These are phyloP conservation scores for Odontesthes bonariensis DNA, from an alignment of 2,113 vertebrate species.

Conservation along the genomic window DNA sequence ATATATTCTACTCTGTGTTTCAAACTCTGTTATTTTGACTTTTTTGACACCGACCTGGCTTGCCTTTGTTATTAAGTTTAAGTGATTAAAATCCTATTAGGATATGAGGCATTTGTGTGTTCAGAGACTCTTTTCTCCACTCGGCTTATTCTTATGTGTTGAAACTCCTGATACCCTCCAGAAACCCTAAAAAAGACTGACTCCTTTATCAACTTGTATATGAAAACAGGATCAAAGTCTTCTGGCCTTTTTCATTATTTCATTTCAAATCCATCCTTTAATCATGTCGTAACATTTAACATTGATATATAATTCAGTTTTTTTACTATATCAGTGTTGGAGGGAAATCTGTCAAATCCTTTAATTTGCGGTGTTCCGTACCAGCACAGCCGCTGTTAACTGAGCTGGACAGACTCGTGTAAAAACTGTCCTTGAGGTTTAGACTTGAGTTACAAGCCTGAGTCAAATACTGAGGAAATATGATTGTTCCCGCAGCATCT, in stretches of 20 bases:
- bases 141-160: too few relatives aligned
- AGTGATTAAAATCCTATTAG: too few relatives aligned
- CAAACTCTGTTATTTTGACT: too few relatives aligned
- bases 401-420: constrained; percentile 25
- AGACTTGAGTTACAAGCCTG: constrained; percentile 34
- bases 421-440: constrained; percentile 59
- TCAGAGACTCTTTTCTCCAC: too few relatives aligned
- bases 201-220: neutral
- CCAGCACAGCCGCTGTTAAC: constrained; percentile 9
- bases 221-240: too few relatives aligned
- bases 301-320: neutral
- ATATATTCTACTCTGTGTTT: too few relatives aligned
- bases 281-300: neutral
- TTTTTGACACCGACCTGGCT: too few relatives aligned
- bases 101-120: too few relatives aligned
- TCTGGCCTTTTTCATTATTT: neutral
- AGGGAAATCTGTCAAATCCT: constrained; percentile 2
- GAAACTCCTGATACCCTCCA: too few relatives aligned
- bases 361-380: constrained; percentile 14
- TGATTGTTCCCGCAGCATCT: constrained; percentile 26
- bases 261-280: neutral
- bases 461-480: constrained; percentile 41
- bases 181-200: neutral
- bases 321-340: neutral
- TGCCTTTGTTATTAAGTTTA: too few relatives aligned